phyloP scores from a whole-genome alignment of 2,888 invertebrate genomes.

The Thereva nobilitata region DNA sequence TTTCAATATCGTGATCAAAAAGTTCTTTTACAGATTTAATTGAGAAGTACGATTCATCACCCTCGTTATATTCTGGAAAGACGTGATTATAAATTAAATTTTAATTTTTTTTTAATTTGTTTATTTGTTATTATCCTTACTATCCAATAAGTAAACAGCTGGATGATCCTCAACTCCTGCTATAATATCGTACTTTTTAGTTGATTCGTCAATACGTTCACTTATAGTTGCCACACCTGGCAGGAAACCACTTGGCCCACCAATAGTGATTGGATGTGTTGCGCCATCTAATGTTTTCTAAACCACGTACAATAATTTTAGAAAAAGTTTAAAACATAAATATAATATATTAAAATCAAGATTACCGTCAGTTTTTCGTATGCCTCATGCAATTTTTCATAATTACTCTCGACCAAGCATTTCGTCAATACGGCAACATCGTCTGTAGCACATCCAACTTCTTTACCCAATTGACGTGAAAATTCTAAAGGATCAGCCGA shows the following conservation, averaged over 20 bases:
- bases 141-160: conserved; percentile 20
- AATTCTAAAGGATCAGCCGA: conserved; percentile 49
- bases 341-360: background rate
- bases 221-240: background rate
- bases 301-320: background rate
- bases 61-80: background rate
- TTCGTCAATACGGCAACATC: background rate
- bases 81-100: background rate
- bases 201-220: conserved; percentile 31
- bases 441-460: background rate
- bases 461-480: conserved; percentile 37
- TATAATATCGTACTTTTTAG: conserved; percentile 32
- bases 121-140: background rate
- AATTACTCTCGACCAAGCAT: background rate
- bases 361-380: background rate
- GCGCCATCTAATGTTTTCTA: conserved; percentile 8
- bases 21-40: background rate
- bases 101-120: background rate
- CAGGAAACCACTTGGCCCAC: conserved; percentile 17
- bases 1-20: background rate
- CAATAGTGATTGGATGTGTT: conserved; percentile 13
- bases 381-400: conserved; percentile 43
- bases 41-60: background rate
- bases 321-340: background rate
- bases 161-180: conserved; percentile 35